phyloP scores from a whole-genome alignment of 1,140 invertebrate genomes.

The Conus betulinus region DNA sequence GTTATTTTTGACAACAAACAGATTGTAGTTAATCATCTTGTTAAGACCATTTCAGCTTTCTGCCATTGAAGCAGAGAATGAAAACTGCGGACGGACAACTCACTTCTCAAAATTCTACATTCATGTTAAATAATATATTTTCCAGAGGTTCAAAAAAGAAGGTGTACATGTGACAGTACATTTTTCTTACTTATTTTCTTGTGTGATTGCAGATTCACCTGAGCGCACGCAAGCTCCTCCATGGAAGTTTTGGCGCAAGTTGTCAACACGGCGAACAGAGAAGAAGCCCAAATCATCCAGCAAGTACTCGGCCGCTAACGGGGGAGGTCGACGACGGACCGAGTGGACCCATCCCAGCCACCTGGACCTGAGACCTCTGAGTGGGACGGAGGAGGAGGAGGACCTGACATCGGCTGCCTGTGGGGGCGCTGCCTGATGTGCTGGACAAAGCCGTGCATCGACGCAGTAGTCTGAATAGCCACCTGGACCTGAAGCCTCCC shows the following conservation, averaged over 20 bases:
- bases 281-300: conserved; percentile 30
- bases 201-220: conserved; percentile 36
- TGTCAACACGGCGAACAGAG: conserved; percentile 45
- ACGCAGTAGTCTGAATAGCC: conserved; percentile 60
- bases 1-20: no score
- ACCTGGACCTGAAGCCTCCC: no score
- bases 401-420: background rate
- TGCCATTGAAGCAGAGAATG: no score
- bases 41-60: no score
- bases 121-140: background rate
- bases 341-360: conserved; percentile 20
- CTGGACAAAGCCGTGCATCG: conserved; percentile 50
- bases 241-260: conserved; percentile 62
- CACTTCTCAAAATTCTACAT: background rate
- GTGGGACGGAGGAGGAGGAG: background rate
- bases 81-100: no score
- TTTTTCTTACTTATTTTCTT: background rate
- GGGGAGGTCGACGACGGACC: conserved; percentile 47
- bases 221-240: conserved; percentile 39
- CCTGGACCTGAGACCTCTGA: conserved; percentile 9
- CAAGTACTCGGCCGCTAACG: conserved; percentile 40
- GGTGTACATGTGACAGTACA: background rate
- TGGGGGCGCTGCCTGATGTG: conserved; percentile 55
- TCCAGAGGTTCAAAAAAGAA: no score
- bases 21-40: no score